A percentile compares a stretch with the other conserved stretches of the same genome.
Evolutionary conservation across 2,113 vertebrate species (phyloP).

Genomic region (Microtus pennsylvanicus): DNA sequence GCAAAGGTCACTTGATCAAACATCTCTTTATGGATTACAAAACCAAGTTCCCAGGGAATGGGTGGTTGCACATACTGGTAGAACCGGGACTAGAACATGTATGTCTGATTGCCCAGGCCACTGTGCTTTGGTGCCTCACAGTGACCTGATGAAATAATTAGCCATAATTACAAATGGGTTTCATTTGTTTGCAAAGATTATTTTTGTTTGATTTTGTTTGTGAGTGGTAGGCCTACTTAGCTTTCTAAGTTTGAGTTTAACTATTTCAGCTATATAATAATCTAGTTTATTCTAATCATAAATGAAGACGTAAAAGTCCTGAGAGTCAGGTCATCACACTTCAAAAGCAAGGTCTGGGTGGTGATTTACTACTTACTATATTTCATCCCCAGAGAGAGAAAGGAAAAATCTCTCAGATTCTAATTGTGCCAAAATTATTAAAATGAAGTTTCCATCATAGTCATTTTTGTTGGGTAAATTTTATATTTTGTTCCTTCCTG

Average conservation of each 20-base stretch:
- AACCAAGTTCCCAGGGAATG: background rate
- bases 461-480: background rate
- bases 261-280: background rate
- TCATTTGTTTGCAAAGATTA: background rate
- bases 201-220: background rate
- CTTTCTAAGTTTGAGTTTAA: constrained; percentile 32
- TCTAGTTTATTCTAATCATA: background rate
- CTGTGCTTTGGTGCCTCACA: background rate
- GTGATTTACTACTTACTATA: background rate
- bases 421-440: constrained; percentile 17
- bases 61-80: background rate
- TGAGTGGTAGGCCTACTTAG: background rate
- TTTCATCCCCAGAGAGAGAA: background rate
- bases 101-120: background rate
- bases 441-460: background rate
- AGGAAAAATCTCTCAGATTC: background rate
- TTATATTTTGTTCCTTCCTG: background rate
- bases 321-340: background rate
- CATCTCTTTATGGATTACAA: background rate
- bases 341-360: background rate
- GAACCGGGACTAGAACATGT: background rate
- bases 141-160: background rate
- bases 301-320: background rate
- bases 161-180: background rate
- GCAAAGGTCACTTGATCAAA: background rate